Base-by-base conservation (phyloP, 2,113 vertebrate genomes). In the Campylomormyrus numenius region DNA sequence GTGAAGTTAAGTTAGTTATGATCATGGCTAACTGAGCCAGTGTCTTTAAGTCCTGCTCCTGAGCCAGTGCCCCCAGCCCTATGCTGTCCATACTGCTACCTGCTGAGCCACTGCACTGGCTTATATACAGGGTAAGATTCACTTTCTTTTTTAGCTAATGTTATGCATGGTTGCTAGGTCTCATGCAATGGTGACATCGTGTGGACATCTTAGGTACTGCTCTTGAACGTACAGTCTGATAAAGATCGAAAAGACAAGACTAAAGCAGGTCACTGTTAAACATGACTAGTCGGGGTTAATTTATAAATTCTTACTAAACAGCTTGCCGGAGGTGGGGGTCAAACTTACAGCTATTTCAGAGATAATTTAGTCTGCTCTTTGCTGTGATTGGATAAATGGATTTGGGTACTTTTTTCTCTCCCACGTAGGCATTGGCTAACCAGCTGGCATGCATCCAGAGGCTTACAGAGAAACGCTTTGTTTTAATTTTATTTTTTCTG, bases 161-260 rank as follows among this genome's bases (percentile, higher is more conserved):
- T 39, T 17, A 80, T 19, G 74, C 39, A 42, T 27, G 42, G n/a
- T 50, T 46, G 24, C 46, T 10, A 49, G 58, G 0, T 42, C 39
- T 84, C 86, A 56, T 46, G 77, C 50, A 88, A 85, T 39, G 50
- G 56, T 15, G 90, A 88, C 90, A 58, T 66, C 90, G 7, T 66
- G 90, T 90, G 90, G 90, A 46, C 74, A 48, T 17, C 31, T 52
- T 83, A 27, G 52, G 66, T 83, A 52, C 74, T 87, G 52, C n/a
- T 56, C 84, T 49, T n/a, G n/a, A 27, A 27, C 13, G 9, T 86
- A n/a, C 70, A 85, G 24, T 49, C 45, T 27, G 24, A n/a, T 48
- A 10, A 49, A 48, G 24, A 27, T 50, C 3, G 10, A 50, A 45
- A 88, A 49, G 48, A 74, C 11, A 56, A 66, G n/a, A 88, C 35